Percentiles rank a stretch among this genome's conserved stretches.
Evolutionary conservation across 2,113 vertebrate genomes (phyloP).

Genomic region (Eleginops maclovinus): DNA sequence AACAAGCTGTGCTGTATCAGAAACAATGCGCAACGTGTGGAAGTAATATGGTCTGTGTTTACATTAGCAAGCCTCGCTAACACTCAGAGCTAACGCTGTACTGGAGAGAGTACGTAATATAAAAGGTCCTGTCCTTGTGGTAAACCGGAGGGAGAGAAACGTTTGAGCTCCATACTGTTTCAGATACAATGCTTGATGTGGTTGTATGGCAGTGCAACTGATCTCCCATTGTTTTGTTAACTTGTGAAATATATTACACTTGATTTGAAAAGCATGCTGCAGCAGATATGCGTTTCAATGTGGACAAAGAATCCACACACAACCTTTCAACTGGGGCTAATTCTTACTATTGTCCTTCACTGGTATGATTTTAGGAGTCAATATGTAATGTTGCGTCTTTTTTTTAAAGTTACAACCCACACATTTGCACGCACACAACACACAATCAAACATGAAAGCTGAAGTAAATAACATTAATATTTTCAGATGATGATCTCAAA

Average conservation of each 20-base stretch:
- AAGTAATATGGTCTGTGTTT: no score
- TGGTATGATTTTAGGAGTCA: background rate
- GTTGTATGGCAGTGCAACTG: background rate
- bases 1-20: no score
- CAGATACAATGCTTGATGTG: no score
- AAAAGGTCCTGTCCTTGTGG: no score
- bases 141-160: no score
- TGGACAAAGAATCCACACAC: background rate
- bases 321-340: background rate
- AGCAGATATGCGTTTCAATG: background rate
- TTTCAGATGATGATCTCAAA: constrained; percentile 3
- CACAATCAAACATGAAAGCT: background rate
- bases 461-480: constrained; percentile 13
- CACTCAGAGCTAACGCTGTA: no score
- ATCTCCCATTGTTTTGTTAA: background rate
- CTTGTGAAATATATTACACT: background rate
- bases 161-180: no score
- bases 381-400: background rate
- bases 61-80: no score
- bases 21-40: no score
- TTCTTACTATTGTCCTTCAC: background rate
- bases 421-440: background rate
- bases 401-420: constrained; percentile 1
- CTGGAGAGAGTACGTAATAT: no score
- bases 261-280: background rate